Evolutionary conservation across 2,113 vertebrate species (phyloP), one percentile per base, ranked within the genome.

Genomic region (Silurus meridionalis): DNA sequence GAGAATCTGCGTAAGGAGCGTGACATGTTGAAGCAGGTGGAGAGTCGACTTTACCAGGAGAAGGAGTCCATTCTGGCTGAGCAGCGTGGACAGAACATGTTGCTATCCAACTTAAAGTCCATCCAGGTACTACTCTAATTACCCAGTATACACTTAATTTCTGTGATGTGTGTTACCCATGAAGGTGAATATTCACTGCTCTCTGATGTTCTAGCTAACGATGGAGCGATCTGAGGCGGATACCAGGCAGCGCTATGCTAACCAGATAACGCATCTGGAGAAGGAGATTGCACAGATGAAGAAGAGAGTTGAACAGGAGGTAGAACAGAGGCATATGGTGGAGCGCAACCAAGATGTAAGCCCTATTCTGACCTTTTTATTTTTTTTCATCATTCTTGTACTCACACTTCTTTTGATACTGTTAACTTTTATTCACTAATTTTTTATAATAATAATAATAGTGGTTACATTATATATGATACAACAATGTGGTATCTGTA

Each of bases 1-100:
- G 96, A 97, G 90, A 99, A 98, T 92, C 75, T 98, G 82, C 96
- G 96, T 69, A 98, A 98, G 89, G 98, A 99, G 91, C 96, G 94
- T n/a, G 97, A 99, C 86, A 96, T 99, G 86, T 86, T 97, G 86
- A 97, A 96, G 89, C 95, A 97, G 92, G 96, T 95, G 5, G 98
- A 99, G 88, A 94, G 93, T 60, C 96, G 97, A 67, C 93, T 99
- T 84, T 93, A 83, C 85, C 96, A 96, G 91, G 97, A 99, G 52
- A 97, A 96, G 60, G 97, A 98, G 66, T 96, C 96, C 85, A 94
- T 98, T 17, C 82, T 98, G 85, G 93, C 94, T 21, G 97, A 98
- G 64, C 97, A 99, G 90, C 95, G 97, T 5, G 96, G 96, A 75
- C 98, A 99, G 90, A 99, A 96, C 91, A 90, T 99, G 52, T 92